Conservation (phyloP, 1,140 invertebrate genomes). For the Papilio polytes region DNA sequence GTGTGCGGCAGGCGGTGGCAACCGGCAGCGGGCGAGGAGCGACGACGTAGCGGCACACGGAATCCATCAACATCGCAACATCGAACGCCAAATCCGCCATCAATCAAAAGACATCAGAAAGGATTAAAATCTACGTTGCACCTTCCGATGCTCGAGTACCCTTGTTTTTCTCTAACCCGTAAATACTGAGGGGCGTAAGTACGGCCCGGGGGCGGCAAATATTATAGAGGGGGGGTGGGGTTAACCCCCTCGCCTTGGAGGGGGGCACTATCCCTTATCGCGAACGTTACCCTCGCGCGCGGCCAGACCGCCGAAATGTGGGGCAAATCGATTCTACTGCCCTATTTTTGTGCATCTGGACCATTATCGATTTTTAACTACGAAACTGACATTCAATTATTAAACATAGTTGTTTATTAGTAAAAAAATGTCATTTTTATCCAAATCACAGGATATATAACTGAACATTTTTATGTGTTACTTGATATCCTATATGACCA, state of each 20-base stretch:
- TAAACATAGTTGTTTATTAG: background rate
- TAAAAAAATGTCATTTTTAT: background rate
- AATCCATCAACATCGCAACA: slow-evolving; percentile 80
- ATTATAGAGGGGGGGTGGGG: slow-evolving; percentile 78
- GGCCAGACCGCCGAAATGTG: slow-evolving; percentile 80
- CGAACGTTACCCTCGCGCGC: slow-evolving; percentile 81
- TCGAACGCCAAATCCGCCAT: slow-evolving; percentile 81
- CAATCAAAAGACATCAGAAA: slow-evolving; percentile 84
- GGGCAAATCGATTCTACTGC: slow-evolving; percentile 82
- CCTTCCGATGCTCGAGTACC: slow-evolving; percentile 82
- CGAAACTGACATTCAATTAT: slow-evolving; percentile 57
- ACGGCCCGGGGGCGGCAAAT: slow-evolving; percentile 82
- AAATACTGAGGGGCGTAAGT: slow-evolving; percentile 83
- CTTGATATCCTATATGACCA: too few relatives aligned
- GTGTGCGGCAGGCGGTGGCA: background rate
- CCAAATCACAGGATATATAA: too few relatives aligned
- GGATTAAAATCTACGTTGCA: slow-evolving; percentile 84
- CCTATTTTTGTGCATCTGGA: slow-evolving; percentile 83
- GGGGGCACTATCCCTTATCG: slow-evolving; percentile 83
- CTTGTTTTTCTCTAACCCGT: slow-evolving; percentile 84
- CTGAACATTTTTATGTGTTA: too few relatives aligned
- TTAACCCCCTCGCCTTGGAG: slow-evolving; percentile 59
- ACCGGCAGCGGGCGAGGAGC: slow-evolving; percentile 30
- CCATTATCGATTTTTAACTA: slow-evolving; percentile 78
- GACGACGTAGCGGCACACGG: slow-evolving; percentile 68